Evolutionary conservation across 2,888 invertebrate genomes (phyloP), one percentile per base, ranked within the genome.

Genomic region (Hypsopygia costalis): DNA sequence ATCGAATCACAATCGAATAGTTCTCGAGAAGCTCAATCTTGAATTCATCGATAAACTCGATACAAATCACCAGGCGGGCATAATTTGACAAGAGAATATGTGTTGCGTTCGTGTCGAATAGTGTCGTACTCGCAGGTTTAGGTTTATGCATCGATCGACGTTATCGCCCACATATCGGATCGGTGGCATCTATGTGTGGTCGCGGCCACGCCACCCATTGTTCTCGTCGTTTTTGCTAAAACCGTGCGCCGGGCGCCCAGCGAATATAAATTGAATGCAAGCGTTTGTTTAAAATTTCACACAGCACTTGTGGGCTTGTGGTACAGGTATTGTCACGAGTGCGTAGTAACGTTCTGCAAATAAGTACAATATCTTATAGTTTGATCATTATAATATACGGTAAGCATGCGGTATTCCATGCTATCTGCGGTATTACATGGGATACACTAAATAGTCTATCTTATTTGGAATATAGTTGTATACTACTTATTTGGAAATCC

Each of bases 191-290:
- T 44, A 57, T 51, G 61, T 62, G 64, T 60, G 62, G 59, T 57
- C 52, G 55, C 44, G 37, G 47, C 44, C 50, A 39, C 36, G 45
- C 25, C 46, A 58, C 62, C 38, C 54, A 60, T 65, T 64, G 65
- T 63, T 60, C 52, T 49, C 43, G 56, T 48, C 43, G 58, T 63
- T 63, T 74, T 73, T 75, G 66, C 69, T 64, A 52, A 60, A 67
- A 67, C 62, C 60, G 51, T 55, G 55, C 62, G 61, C 52, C 58
- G 47, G 55, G 58, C 58, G 64, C 61, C 55, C 52, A 58, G 61
- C 59, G 73, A 66, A 75, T 75, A 69, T 73, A 74, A 76, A 76
- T 72, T 75, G 68, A 68, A 71, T 68, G 62, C 55, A 58, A 59
- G 47, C 62, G 63, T 69, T 72, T 66, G 69, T 70, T 74, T 70